Evolutionary conservation across 2,797 vertebrate species (phyloP), one percentile per base, ranked within the genome.

Genomic region (Cyprinodon diabolis): DNA sequence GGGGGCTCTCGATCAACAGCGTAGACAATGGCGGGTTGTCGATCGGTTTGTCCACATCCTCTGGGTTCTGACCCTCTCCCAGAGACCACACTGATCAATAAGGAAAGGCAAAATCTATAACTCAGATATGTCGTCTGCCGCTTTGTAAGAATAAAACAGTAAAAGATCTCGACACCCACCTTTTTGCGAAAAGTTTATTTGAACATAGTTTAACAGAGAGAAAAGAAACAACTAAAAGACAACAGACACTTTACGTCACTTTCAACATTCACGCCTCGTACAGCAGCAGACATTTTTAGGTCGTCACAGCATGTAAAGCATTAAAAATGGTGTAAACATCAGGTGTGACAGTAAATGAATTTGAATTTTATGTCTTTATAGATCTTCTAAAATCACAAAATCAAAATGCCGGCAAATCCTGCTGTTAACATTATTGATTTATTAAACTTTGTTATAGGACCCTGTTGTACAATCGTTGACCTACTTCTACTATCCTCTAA

Each of bases 1-100:
- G 95, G 23, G 98, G 98, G 69, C 91, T 96, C 84, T 98, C 97
- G 1, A 96, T 62, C 4, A 99, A 95, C 76, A 99, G 90, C 68
- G 89, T 96, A 57, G 97, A 97, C 76, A 93, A 89, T 1, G 97
- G 96, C 0, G 95, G 93, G 58, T 91, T 93, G 65, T 97, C 94
- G 23, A 94, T 74, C 23, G 93, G 96, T 81, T 99, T 99, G 6
- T 97, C 96, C 75, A 95, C 82, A 0, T 98, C 97, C 56, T 99
- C 97, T 13, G 93, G 94, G 23, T 77, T 19, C 49, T 95, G 95
- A 66, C 96, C 94, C 6, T 99, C 97, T 67, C 96, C 97, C 69
- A 96, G 78, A 84, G 97, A 98, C 96, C 96, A 98, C 75, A 98
- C 97, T 99, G 87, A 71, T 90, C 69, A 84, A 71, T 86, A 30